These are phyloP conservation scores for Caprella mutica DNA, from an alignment of 2,888 invertebrate genomes.

Conservation along the genomic window DNA sequence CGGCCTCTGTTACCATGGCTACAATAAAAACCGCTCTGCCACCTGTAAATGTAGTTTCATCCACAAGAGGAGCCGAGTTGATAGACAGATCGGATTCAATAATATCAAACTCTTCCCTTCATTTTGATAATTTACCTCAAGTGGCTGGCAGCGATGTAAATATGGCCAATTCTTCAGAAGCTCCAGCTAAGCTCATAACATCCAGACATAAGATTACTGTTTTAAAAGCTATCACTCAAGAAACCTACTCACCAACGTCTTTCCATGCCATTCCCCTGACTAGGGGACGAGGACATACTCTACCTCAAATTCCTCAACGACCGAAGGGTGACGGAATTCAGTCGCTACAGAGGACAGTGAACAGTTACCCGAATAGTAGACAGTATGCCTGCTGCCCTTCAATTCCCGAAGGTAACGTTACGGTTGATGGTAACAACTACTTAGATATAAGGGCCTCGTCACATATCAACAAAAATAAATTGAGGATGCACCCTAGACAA, in stretches of 20 bases:
- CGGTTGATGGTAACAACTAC: constrained; percentile 47
- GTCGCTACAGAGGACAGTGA: constrained; percentile 22
- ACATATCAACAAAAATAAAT: constrained; percentile 21
- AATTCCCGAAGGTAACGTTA: constrained; percentile 7
- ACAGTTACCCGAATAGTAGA: constrained; percentile 13
- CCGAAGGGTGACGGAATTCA: constrained; percentile 25
- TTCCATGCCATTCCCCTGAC: constrained; percentile 31
- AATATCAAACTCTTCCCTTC: background rate
- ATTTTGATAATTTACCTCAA: constrained; percentile 7
- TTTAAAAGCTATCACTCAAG: constrained; percentile 56
- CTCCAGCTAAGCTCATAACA: constrained; percentile 62
- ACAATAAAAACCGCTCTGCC: constrained; percentile 32
- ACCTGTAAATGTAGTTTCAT: constrained; percentile 26
- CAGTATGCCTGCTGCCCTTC: constrained; percentile 17
- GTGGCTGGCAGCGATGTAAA: constrained; percentile 35
- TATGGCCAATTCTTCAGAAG: constrained; percentile 49
- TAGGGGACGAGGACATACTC: constrained; percentile 25
- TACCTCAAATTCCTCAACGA: constrained; percentile 30
- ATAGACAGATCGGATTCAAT: constrained; percentile 10
- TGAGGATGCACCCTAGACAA: constrained; percentile 24
- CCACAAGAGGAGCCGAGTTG: constrained; percentile 24
- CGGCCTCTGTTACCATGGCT: constrained; percentile 31
- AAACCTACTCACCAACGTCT: constrained; percentile 25
- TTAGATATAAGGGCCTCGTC: constrained; percentile 51
- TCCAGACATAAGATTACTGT: constrained; percentile 64